A percentile compares a stretch with the other conserved stretches of the same genome.
Conservation (phyloP, 1,140 invertebrate genomes). For the Drosophila miranda region DNA sequence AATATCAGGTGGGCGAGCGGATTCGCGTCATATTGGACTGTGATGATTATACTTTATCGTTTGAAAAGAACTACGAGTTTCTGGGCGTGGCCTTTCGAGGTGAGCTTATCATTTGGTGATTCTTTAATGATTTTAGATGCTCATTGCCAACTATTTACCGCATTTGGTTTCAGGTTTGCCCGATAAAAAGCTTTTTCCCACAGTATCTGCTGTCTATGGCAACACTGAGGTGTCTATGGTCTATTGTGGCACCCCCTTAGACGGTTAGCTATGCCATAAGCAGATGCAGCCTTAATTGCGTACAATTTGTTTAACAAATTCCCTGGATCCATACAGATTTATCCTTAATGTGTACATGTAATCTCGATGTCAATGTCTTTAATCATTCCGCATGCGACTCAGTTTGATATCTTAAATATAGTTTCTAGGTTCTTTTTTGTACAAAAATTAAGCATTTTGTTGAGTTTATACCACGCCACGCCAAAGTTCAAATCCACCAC, state of each 20-base stretch:
- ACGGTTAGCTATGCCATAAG: slow-evolving; percentile 88
- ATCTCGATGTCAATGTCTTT: slow-evolving; percentile 25
- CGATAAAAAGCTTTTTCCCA: slow-evolving; percentile 96
- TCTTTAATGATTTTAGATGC: not conserved
- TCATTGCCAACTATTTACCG: slow-evolving; percentile 13
- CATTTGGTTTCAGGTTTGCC: slow-evolving; percentile 89
- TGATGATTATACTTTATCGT: slow-evolving; percentile 97
- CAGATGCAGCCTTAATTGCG: slow-evolving; percentile 58
- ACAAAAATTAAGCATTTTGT: slow-evolving; percentile 64
- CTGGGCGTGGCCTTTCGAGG: slow-evolving; percentile 98
- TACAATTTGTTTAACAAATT: slow-evolving; percentile 65
- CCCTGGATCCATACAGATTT: slow-evolving; percentile 32
- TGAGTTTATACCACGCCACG: slow-evolving; percentile 56
- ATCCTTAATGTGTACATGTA: slow-evolving; percentile 42
- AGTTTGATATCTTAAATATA: slow-evolving; percentile 45
- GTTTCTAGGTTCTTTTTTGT: slow-evolving; percentile 58
- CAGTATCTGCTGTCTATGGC: slow-evolving; percentile 98
- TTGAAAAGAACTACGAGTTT: slow-evolving; percentile 99
- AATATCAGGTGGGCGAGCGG: slow-evolving; percentile 99
- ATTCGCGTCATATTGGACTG: slow-evolving; percentile 98
- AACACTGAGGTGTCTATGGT: slow-evolving; percentile 99
- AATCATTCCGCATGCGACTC: slow-evolving; percentile 41
- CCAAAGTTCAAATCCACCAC: slow-evolving; percentile 58
- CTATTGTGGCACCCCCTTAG: slow-evolving; percentile 96
- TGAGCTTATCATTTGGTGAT: slow-evolving; percentile 75